These are phyloP conservation scores for Invenusta paracnida DNA, from an alignment of 2,888 invertebrate genomes.

Conservation along the genomic window DNA sequence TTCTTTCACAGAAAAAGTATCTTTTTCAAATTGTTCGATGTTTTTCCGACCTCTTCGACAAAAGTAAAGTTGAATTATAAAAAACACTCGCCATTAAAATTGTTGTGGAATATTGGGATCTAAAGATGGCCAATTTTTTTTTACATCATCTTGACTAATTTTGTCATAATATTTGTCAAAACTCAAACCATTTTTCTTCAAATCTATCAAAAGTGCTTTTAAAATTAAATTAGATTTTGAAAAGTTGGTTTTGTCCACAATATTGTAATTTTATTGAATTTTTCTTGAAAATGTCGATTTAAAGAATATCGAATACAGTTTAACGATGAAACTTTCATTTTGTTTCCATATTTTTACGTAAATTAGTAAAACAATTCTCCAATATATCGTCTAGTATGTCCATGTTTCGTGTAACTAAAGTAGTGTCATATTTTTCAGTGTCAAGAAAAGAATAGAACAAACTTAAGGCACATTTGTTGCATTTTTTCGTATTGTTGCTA, in stretches of 20 bases:
- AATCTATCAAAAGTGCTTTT: neutral
- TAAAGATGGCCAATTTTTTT: neutral
- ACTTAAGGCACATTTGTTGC: neutral
- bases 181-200: neutral
- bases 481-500: neutral
- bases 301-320: neutral
- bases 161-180: neutral
- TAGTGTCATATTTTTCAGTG: neutral
- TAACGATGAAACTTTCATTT: neutral
- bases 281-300: neutral
- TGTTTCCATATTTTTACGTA: neutral
- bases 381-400: neutral
- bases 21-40: slow-evolving; percentile 11
- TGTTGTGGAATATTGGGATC: neutral
- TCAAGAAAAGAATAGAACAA: neutral
- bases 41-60: slow-evolving; percentile 23
- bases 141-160: neutral
- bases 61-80: neutral
- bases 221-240: neutral
- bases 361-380: neutral
- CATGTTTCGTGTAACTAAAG: neutral
- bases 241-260: neutral
- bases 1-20: neutral
- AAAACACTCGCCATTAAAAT: neutral
- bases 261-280: neutral